Evolutionary conservation across 2,888 invertebrate species (phyloP).

Genomic region (Gerosis bhagava): DNA sequence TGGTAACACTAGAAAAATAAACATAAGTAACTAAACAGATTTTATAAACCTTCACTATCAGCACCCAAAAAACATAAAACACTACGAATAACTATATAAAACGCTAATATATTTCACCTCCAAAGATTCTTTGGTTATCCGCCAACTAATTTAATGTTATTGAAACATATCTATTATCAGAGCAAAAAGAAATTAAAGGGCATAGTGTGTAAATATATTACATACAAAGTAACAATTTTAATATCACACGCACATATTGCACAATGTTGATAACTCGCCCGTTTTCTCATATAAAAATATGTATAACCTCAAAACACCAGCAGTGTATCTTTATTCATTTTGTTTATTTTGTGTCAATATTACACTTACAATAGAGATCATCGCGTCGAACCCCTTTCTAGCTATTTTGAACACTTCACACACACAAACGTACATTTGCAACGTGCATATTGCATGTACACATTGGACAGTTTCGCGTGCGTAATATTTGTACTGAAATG

Average conservation of each 20-base stretch:
- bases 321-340: slow-evolving; percentile 32
- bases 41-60: neutral
- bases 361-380: slow-evolving; percentile 69
- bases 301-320: slow-evolving; percentile 75
- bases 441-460: slow-evolving; percentile 50
- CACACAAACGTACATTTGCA: slow-evolving; percentile 59
- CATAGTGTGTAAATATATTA: slow-evolving; percentile 11
- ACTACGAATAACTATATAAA: slow-evolving; percentile 23
- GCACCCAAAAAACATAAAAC: slow-evolving; percentile 19
- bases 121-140: slow-evolving; percentile 26
- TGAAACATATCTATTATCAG: slow-evolving; percentile 20
- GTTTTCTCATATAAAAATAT: slow-evolving; percentile 38
- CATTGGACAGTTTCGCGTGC: slow-evolving; percentile 57
- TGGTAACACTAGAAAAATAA: too few relatives aligned
- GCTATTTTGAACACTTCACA: slow-evolving; percentile 76
- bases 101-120: slow-evolving; percentile 23
- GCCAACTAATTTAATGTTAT: slow-evolving; percentile 28
- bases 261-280: slow-evolving; percentile 21
- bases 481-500: slow-evolving; percentile 50
- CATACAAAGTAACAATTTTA: slow-evolving; percentile 4
- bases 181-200: slow-evolving; percentile 20
- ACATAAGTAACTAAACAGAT: too few relatives aligned
- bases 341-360: slow-evolving; percentile 38
- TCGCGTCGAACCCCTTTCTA: slow-evolving; percentile 66
- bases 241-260: slow-evolving; percentile 17